Base-by-base conservation (phyloP, 2,113 vertebrate genomes). In the Brachirus orientalis region DNA sequence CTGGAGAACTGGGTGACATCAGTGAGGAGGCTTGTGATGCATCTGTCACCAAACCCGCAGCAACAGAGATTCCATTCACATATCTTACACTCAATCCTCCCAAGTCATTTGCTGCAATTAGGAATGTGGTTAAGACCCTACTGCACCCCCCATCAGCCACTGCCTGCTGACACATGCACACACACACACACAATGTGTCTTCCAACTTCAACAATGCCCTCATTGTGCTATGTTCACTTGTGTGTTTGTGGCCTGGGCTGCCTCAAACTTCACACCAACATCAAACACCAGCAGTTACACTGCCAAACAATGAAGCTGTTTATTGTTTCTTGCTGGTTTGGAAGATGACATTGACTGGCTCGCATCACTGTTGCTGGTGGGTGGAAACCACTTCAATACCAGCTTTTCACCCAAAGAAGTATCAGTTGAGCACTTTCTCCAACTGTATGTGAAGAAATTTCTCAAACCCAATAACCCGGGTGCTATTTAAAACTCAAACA, bases 41-140 rank as follows among this genome's bases (percentile, higher is more conserved):
- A 85, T 82, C 64, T 75, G 72, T 70, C 33, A 78, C 66, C 43
- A 65, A 73, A 69, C 43, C 60, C 69, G 14, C 57, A 47, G 45
- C 70, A 66, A 79, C 85, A 82, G 71, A 84, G 78, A 82, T 72
- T 80, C 67, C 85, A 81, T 87, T 86, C 82, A 78, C 79, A 77
- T 79, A 69, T 75, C 71, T 77, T 62, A 77, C 51, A 55, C 61
- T 19, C 8, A 50, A 81, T 47, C 20, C 47, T 63, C 61, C 64
- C 38, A 8, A 78, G 72, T 73, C 67, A 80, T 80, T 86, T 85
- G 82, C 71, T 48, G 16, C 78, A 73, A 83, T 86, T 84, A 80
- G 82, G 78, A 82, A 85, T 87, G 87, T 84, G 82, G 75, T 54
- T 41, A 46, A 76, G 37, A 64, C 62, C 48, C 58, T 48, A 36